These are phyloP conservation scores for Lasioglossum oenotherae DNA, from an alignment of 2,888 invertebrate species.

Conservation along the genomic window DNA sequence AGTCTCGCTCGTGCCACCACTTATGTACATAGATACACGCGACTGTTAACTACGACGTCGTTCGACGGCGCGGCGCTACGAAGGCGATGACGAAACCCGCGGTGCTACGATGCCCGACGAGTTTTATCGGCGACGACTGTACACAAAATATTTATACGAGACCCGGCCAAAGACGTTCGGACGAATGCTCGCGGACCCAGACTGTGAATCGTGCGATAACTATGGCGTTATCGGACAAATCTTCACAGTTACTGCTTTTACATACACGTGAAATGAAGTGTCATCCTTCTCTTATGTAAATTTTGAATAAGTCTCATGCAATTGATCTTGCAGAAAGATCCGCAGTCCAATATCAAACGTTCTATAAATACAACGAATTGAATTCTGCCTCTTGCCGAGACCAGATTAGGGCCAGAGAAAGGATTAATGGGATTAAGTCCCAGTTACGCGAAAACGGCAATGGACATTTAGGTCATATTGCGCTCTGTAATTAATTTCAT, in stretches of 20 bases:
- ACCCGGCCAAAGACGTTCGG: not conserved
- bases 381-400: not conserved
- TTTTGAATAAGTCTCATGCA: no score
- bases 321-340: no score
- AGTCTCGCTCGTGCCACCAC: not conserved
- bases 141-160: conserved; percentile 27
- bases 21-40: not conserved
- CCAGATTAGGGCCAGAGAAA: not conserved
- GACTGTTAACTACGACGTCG: not conserved
- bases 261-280: no score
- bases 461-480: not conserved
- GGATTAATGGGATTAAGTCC: not conserved
- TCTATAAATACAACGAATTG: not conserved
- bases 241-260: no score
- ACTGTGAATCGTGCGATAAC: not conserved
- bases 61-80: not conserved
- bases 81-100: not conserved
- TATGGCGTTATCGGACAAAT: no score
- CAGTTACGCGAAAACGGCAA: no score
- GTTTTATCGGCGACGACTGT: not conserved
- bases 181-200: not conserved
- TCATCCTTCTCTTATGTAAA: no score
- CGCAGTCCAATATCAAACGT: not conserved
- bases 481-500: not conserved
- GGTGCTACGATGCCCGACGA: not conserved